Evolutionary conservation across 2,797 vertebrate genomes (phyloP).

Genomic region (Ataeniobius toweri): DNA sequence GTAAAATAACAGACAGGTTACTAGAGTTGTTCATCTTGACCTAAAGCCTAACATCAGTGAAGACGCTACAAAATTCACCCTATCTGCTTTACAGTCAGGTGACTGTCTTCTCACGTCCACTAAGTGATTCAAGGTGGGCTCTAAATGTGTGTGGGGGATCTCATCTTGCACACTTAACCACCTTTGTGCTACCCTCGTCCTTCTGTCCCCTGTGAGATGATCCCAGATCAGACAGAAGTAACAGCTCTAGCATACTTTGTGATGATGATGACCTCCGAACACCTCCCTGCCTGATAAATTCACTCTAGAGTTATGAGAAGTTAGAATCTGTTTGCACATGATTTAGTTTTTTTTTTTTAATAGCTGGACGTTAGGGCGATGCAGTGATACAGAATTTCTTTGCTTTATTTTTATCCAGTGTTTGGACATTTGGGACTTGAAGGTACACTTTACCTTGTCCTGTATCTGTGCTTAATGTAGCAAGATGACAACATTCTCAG

Average conservation of each 20-base stretch:
- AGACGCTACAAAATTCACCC: constrained; percentile 30
- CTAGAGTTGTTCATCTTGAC: constrained; percentile 62
- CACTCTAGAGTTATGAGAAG: constrained; percentile 47
- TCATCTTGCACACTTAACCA: constrained; percentile 16
- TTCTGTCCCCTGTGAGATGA: constrained; percentile 32
- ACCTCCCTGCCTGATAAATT: constrained; percentile 48
- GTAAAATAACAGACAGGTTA: constrained; percentile 15
- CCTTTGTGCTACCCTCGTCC: constrained; percentile 23
- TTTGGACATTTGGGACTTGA: constrained; percentile 35
- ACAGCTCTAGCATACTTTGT: constrained; percentile 43
- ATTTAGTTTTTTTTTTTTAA: constrained; percentile 39
- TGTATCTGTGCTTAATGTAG: constrained; percentile 47
- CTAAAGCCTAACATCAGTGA: constrained; percentile 23
- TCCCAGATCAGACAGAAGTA: constrained; percentile 40
- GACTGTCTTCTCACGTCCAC: constrained; percentile 47
- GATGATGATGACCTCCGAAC: constrained; percentile 44
- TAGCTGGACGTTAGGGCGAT: constrained; percentile 36
- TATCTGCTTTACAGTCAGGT: constrained; percentile 53
- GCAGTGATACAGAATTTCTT: constrained; percentile 28
- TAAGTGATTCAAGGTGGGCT: constrained; percentile 44
- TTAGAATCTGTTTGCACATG: constrained; percentile 57
- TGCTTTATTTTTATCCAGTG: constrained; percentile 23
- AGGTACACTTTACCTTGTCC: constrained; percentile 36
- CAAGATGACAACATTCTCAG: constrained; percentile 35
- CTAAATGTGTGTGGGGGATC: constrained; percentile 19